Evolutionary conservation across 2,113 vertebrate genomes (phyloP).

Genomic region (Ammospiza nelsoni): DNA sequence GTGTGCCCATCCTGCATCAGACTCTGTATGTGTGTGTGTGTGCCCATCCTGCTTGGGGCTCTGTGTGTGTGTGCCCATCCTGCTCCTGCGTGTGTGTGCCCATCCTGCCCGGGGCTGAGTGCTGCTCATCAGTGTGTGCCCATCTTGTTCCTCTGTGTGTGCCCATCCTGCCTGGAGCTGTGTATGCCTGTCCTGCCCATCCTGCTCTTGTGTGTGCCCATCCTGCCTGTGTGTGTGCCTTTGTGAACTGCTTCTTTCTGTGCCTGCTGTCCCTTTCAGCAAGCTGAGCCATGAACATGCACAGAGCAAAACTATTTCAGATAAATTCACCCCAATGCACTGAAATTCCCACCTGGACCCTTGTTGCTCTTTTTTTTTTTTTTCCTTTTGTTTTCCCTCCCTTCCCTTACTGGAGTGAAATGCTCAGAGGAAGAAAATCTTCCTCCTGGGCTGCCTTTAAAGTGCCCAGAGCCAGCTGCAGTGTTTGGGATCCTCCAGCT

Average conservation of each 20-base stretch:
- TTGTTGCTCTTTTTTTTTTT: neutral
- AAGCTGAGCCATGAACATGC: neutral
- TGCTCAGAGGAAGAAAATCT: conserved; percentile 50
- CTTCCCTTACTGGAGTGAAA: conserved; percentile 12
- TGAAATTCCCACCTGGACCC: conserved; percentile 46
- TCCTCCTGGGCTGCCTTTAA: conserved; percentile 39
- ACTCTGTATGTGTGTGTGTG: too few relatives aligned
- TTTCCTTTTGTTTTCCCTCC: neutral
- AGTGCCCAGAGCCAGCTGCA: conserved; percentile 62
- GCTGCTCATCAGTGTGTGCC: neutral
- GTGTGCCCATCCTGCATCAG: neutral
- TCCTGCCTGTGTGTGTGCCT: neutral
- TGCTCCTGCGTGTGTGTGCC: neutral
- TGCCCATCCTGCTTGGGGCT: neutral
- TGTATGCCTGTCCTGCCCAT: neutral
- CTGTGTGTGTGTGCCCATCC: too few relatives aligned
- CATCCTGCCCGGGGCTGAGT: neutral
- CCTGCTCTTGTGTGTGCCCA: neutral
- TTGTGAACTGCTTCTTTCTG: conserved; percentile 23
- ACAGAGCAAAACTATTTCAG: conserved; percentile 31
- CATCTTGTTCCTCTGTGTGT: neutral
- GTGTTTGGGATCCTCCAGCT: conserved; percentile 66
- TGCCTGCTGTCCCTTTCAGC: conserved; percentile 35
- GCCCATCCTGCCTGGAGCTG: neutral
- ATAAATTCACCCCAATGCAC: conserved; percentile 24